Evolutionary conservation across 2,797 vertebrate genomes (phyloP), one percentile per base, ranked within the genome.

Genomic region (Kryptolebias ocellatus): DNA sequence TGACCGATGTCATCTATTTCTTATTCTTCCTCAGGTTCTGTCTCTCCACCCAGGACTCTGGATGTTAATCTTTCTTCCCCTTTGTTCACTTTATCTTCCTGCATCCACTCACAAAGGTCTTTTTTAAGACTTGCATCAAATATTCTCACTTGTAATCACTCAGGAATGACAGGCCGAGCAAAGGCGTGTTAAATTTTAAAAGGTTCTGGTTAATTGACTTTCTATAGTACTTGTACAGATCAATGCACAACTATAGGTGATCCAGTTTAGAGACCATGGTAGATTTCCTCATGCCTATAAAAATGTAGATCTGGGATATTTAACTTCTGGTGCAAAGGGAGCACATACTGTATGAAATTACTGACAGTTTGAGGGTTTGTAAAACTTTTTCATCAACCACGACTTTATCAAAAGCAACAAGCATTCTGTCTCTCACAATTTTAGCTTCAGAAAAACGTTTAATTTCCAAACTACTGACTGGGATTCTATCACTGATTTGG

Each of bases 151-250:
- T 76, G 37, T 63, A 71, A 81, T 75, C 28, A 46, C 37, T 31
- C 29, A 11, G 47, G n/a, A 20, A 39, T 20, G 58, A 56, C 28
- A 18, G 51, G 68, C 31, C 29, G 17, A 46, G 72, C 59, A 67
- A 65, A 63, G 1, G 51, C 71, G 55, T 24, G 24, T 80, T 63
- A 52, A 66, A 67, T 52, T 81, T 83, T 76, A 54, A 79, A 34
- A 16, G 6, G 68, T 57, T 67, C 51, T 60, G 64, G 20, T 24
- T 74, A 47, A 74, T 56, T 65, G 52, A 46, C 27, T 5, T 17
- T 60, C n/a, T 50, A 24, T 63, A 55, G 50, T 24, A 24, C 20
- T 24, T 24, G 20, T 24, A 24, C 20, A 24, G 20, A 1, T 24
- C 20, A 24, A 24, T 24, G 20, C 20, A 24, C 20, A 24, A 24